Evolutionary conservation across 1,140 invertebrate genomes (phyloP).

Genomic region (Elymnias hypermnestra): DNA sequence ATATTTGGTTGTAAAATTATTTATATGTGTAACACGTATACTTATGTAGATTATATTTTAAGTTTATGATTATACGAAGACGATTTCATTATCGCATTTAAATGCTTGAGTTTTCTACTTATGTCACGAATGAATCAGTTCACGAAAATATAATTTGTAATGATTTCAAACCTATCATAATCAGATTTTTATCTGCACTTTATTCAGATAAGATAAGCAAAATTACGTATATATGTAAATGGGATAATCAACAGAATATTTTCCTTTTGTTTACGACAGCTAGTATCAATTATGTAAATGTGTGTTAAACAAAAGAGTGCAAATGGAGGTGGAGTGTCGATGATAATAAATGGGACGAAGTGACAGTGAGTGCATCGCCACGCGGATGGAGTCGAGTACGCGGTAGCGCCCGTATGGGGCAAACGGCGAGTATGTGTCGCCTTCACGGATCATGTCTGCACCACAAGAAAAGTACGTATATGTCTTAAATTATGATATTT

Average conservation of each 20-base stretch:
- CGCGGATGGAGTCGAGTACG: slow-evolving; percentile 79
- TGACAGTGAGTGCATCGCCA: slow-evolving; percentile 52
- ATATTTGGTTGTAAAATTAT: too few species aligned
- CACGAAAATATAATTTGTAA: too few species aligned
- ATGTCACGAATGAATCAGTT: too few species aligned
- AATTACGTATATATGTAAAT: too few species aligned
- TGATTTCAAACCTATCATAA: too few species aligned
- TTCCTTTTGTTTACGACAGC: slow-evolving; percentile 3
- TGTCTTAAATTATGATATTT: background rate
- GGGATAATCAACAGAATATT: slow-evolving; percentile 15
- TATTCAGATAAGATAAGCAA: too few species aligned
- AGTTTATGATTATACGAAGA: too few species aligned
- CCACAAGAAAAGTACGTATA: slow-evolving; percentile 79
- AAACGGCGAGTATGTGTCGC: slow-evolving; percentile 80
- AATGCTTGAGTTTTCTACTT: too few species aligned
- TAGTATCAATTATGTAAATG: slow-evolving; percentile 4
- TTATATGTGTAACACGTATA: too few species aligned
- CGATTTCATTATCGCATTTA: too few species aligned
- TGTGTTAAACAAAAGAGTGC: slow-evolving; percentile 30
- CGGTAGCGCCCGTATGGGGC: slow-evolving; percentile 81
- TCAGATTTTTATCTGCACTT: too few species aligned
- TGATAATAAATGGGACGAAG: slow-evolving; percentile 40
- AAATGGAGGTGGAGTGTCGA: slow-evolving; percentile 34
- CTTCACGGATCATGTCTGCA: slow-evolving; percentile 80
- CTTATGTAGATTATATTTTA: too few species aligned